phyloP scores from a whole-genome alignment of 2,113 vertebrate species.

The Rostratula benghalensis region DNA sequence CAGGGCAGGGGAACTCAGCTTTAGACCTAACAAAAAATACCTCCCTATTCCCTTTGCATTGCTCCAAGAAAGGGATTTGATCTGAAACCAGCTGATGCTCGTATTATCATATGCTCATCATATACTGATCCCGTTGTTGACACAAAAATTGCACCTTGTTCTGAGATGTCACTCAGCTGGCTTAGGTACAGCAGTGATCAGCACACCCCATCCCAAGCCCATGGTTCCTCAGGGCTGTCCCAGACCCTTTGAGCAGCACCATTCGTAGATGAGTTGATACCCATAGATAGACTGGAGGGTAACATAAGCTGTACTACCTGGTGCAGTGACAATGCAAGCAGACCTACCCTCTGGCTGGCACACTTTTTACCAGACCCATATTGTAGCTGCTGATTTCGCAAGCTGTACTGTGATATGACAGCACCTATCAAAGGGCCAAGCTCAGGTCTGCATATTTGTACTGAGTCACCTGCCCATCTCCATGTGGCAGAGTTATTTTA shows the following conservation, averaged over 20 bases:
- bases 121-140: neutral
- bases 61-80: neutral
- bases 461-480: neutral
- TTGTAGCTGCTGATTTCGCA: neutral
- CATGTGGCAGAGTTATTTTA: neutral
- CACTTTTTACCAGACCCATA: neutral
- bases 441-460: neutral
- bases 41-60: neutral
- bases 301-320: neutral
- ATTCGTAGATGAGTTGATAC: neutral
- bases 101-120: too few relatives aligned
- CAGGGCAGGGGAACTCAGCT: neutral
- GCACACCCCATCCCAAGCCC: rapidly evolving
- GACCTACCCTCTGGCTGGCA: neutral
- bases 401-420: neutral
- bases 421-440: neutral
- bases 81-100: neutral
- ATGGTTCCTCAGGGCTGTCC: neutral
- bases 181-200: neutral
- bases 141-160: neutral
- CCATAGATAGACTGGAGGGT: neutral
- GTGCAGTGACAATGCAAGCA: neutral
- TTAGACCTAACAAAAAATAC: neutral
- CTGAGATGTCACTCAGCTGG: neutral
- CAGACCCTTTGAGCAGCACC: neutral